A percentile compares a stretch with the other conserved stretches of the same genome.
phyloP scores from a whole-genome alignment of 2,113 vertebrate species.

The Nestor notabilis region DNA sequence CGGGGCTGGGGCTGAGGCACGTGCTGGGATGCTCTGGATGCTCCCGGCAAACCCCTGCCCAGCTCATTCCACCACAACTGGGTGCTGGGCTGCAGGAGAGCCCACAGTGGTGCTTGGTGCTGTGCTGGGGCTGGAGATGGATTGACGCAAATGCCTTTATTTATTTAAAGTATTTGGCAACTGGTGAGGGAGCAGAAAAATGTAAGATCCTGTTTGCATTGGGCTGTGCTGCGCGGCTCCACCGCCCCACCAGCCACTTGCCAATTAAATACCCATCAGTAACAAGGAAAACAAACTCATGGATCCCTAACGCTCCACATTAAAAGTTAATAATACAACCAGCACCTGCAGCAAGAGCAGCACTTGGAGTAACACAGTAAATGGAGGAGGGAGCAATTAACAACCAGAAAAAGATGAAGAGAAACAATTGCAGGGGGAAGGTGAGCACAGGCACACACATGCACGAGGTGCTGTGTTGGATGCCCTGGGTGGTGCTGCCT shows the following conservation, averaged over 20 bases:
- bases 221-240: background rate
- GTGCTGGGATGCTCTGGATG: fast-evolving
- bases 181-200: background rate
- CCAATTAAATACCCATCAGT: conserved; percentile 73
- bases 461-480: background rate
- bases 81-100: background rate
- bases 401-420: conserved; percentile 49
- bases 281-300: conserved; percentile 33
- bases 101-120: background rate
- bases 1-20: background rate
- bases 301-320: conserved; percentile 20
- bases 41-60: background rate
- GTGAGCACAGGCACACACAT: background rate
- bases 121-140: fast-evolving
- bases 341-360: conserved; percentile 73
- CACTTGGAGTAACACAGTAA: conserved; percentile 63
- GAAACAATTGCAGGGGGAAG: conserved; percentile 7
- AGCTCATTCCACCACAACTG: fast-evolving
- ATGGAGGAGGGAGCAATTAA: conserved; percentile 75
- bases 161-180: background rate
- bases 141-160: background rate
- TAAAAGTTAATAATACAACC: conserved; percentile 68
- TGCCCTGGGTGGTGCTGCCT: background rate
- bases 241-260: background rate
- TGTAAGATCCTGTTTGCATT: background rate